Evolutionary conservation across 92 coral and sea anemone species (phyloP), one percentile per base, ranked within the genome.

Genomic region (Porites lobata): DNA sequence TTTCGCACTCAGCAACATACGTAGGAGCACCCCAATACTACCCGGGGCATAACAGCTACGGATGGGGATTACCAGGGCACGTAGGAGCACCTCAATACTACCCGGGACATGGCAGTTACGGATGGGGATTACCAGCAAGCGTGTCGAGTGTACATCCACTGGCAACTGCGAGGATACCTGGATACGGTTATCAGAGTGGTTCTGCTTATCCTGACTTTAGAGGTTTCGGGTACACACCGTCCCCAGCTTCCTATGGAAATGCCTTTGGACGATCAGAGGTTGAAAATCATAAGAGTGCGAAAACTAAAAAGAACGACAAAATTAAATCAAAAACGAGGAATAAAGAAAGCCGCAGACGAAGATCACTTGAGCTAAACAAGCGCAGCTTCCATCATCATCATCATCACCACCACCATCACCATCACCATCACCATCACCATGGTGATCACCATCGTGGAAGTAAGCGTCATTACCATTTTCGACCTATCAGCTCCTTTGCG

Each of bases 21-120:
- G 86, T 87, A 12, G 98, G 99, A 24, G 92, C 98, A 10, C 99
- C 99, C 6, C 99, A 96, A 78, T 89, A 79, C 88, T 98, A 88
- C 82, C 94, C 98, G 62, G 98, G 96, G 1, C 81, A 76, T 4
- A 79, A 77, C 66, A 87, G 87, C 79, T 94, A 89, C 76, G 98
- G 98, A 13, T 93, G 96, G 98, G 96, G 93, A 3, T 24, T 91
- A 84, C 80, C 76, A 14, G 83, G 69, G 15, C 79, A 89, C 68
- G 77, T 15, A 7, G 83, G 99, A 24, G 92, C 98, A 10, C 99
- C 99, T 3, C 99, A 96, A 78, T 89, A 79, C 88, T 98, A 88
- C 82, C 94, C 98, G 62, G 98, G 96, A 1, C 81, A 72, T 4
- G 76, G 73, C 61, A 87, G 87, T 82, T 94, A 89, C 76, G 98